Evolutionary conservation across 1,140 invertebrate genomes (phyloP), one percentile per base, ranked within the genome.

Genomic region (Drosophila micromelanica): DNA sequence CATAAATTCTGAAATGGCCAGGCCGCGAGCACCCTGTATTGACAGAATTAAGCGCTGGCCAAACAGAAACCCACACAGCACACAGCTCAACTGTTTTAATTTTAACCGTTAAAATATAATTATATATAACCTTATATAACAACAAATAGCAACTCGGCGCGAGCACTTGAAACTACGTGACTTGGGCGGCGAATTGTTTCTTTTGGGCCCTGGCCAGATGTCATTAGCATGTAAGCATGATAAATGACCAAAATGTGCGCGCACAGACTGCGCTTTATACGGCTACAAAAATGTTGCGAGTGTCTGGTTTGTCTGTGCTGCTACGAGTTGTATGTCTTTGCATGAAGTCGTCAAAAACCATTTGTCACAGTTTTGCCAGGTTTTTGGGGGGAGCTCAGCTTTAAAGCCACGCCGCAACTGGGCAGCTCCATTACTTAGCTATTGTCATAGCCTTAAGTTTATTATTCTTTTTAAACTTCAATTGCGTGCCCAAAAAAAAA

Each of bases 181-280:
- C 57, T 48, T 35, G 63, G 17, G 20, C 30, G 32, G 46, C 62
- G 48, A 72, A 61, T 69, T 67, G 42, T 67, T 59, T 75, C 60
- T 63, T 73, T 46, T 65, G 64, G 20, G 59, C 70, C 55, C 54
- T 61, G 74, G 68, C 75, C 84, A 81, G 68, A 78, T 86, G 78
- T 86, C 82, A 86, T 86, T 86, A 86, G 82, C 82, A 79, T 86
- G 82, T 86, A 89, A 89, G 84, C 82, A 86, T 86, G 82, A 86
- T 89, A 86, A 89, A 86, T 86, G 82, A 74, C 76, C 61, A 70
- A 76, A 80, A 81, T 71, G 63, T 54, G 60, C 81, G 76, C 74
- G 46, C 46, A 48, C 68, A 78, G 62, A 63, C 84, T 62, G 72
- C 54, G 65, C 54, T 63, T 60, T 62, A 42, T 54, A 37, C 37